Percentiles rank a stretch among this genome's conserved stretches.
These are phyloP conservation scores for Heterochromis multidens DNA, from an alignment of 2,113 vertebrate genomes.

Conservation along the genomic window DNA sequence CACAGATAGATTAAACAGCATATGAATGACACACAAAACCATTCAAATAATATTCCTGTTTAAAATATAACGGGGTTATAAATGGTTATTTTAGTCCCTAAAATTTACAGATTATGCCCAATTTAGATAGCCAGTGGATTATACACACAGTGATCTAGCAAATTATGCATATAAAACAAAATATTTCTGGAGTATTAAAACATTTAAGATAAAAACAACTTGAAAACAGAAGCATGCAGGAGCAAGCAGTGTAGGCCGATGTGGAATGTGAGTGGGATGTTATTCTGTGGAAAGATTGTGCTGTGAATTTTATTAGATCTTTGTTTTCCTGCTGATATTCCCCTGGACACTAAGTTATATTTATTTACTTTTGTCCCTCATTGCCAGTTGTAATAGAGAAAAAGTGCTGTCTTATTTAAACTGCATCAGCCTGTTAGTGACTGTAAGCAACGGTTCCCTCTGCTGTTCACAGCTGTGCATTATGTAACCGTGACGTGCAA, in stretches of 20 bases:
- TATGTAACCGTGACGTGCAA: background rate
- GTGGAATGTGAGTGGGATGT: conserved; percentile 23
- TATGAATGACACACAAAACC: no score
- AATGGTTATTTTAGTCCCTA: no score
- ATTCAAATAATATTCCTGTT: no score
- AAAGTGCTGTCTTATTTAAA: background rate
- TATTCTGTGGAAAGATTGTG: background rate
- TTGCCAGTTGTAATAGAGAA: background rate
- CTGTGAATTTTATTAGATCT: conserved; percentile 11
- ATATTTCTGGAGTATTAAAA: background rate
- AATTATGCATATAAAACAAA: background rate
- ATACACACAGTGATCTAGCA: background rate
- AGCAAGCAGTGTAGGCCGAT: background rate
- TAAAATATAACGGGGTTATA: no score
- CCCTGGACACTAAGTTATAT: background rate
- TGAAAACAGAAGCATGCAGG: background rate
- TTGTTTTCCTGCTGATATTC: conserved; percentile 20
- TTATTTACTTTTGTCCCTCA: background rate
- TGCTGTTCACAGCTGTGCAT: conserved; percentile 32
- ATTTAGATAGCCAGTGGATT: background rate
- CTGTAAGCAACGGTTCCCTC: conserved; percentile 44
- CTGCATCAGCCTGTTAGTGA: background rate
- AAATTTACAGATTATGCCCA: background rate
- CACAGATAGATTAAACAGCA: background rate
- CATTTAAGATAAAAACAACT: background rate